These are phyloP conservation scores for Lordiphosa stackelbergi DNA, from an alignment of 1,140 invertebrate genomes.

Conservation along the genomic window DNA sequence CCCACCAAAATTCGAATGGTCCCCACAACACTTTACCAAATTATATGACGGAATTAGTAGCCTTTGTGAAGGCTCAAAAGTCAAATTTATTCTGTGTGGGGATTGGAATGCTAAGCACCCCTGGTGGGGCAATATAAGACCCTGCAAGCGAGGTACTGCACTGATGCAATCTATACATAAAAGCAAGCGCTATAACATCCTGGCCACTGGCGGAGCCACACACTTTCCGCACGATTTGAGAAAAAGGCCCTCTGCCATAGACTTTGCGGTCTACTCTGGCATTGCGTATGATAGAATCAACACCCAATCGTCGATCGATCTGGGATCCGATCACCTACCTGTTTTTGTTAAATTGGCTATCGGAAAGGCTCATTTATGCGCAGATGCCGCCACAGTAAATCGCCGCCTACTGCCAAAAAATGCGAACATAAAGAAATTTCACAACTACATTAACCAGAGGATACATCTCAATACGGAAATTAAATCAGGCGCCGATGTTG, in stretches of 20 bases:
- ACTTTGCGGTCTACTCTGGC: neutral
- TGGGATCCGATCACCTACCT: neutral
- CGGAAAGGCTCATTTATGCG: neutral
- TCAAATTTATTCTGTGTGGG: neutral
- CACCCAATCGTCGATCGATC: neutral
- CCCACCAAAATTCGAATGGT: neutral
- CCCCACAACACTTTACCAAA: neutral
- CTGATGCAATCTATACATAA: neutral
- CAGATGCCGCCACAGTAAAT: neutral
- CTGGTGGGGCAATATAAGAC: neutral
- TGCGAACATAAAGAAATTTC: neutral
- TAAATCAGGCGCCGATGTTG: neutral
- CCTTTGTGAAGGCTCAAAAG: neutral
- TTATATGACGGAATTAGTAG: neutral
- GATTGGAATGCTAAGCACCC: slow-evolving; percentile 1
- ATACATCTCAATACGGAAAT: neutral
- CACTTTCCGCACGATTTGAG: neutral
- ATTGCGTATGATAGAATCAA: neutral
- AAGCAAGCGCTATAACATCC: neutral
- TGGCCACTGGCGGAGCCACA: neutral
- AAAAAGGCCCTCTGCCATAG: neutral
- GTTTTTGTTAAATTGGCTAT: neutral
- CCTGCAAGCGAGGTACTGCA: neutral
- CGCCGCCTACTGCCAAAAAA: neutral
- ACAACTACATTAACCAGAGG: neutral